phyloP scores from a whole-genome alignment of 2,113 vertebrate species.

The Anguilla rostrata region DNA sequence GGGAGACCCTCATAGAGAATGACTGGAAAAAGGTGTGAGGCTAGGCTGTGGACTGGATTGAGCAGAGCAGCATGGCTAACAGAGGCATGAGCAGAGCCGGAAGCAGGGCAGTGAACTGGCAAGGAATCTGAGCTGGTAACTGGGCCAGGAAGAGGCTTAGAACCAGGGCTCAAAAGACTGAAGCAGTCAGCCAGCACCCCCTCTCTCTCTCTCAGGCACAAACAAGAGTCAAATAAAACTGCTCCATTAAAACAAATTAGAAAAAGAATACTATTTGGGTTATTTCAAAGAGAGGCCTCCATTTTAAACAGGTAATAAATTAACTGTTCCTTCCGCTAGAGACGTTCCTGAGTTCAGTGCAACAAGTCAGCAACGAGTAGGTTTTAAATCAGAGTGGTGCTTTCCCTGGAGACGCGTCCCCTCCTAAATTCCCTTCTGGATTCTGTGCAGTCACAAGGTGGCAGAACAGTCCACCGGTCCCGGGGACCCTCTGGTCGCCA shows the following conservation, averaged over 20 bases:
- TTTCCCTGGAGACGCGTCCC: neutral
- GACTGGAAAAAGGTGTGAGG: neutral
- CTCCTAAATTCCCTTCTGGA: neutral
- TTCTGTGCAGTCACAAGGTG: neutral
- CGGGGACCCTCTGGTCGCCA: neutral
- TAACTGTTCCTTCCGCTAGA: neutral
- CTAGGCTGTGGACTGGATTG: neutral
- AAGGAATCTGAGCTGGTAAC: neutral
- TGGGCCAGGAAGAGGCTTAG: neutral
- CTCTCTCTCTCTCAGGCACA: neutral
- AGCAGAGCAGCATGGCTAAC: neutral
- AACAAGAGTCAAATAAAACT: neutral
- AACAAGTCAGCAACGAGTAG: neutral
- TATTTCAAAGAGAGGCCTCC: neutral
- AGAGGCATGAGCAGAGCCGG: neutral
- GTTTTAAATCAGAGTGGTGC: neutral
- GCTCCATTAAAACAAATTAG: neutral
- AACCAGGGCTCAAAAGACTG: neutral
- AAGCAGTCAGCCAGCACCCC: neutral
- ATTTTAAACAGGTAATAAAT: neutral
- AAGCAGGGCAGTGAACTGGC: neutral
- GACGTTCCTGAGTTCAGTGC: conserved; percentile 1
- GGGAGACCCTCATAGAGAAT: neutral
- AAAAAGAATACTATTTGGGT: neutral
- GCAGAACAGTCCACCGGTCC: neutral